phyloP scores from a whole-genome alignment of 2,113 vertebrate genomes.

The Oncorhynchus nerka region DNA sequence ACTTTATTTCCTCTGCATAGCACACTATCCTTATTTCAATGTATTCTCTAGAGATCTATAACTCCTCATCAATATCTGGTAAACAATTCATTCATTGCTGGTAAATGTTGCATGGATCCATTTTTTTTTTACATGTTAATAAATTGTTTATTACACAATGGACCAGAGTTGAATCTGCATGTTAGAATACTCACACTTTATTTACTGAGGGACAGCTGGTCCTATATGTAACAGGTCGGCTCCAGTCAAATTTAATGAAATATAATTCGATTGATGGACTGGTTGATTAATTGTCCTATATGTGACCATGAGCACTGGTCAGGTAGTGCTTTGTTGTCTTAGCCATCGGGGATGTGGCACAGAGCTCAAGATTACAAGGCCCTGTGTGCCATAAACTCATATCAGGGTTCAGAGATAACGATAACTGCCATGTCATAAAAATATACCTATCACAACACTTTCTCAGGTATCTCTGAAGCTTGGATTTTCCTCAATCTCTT shows the following conservation, averaged over 20 bases:
- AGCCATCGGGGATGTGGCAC: background rate
- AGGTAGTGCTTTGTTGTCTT: background rate
- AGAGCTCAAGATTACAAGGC: background rate
- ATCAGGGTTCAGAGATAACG: background rate
- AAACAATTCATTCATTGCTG: background rate
- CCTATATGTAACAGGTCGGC: background rate
- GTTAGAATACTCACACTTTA: background rate
- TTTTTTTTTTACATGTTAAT: background rate
- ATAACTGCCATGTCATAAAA: background rate
- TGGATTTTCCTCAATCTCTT: background rate
- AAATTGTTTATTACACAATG: background rate
- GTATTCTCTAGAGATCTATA: too few species aligned
- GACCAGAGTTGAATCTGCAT: background rate
- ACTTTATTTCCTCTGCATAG: too few species aligned
- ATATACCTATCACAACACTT: background rate
- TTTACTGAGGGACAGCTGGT: background rate
- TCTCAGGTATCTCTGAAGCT: background rate
- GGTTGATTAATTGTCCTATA: too few species aligned
- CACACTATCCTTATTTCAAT: too few species aligned
- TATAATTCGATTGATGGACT: too few species aligned
- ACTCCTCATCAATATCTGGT: too few species aligned
- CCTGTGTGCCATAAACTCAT: background rate
- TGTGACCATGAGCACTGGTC: background rate
- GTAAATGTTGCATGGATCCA: background rate
- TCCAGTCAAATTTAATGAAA: background rate